Percentiles rank a stretch among this genome's conserved stretches.
Evolutionary conservation across 2,888 invertebrate species (phyloP).

Genomic region (Schrankia costaestrigalis): DNA sequence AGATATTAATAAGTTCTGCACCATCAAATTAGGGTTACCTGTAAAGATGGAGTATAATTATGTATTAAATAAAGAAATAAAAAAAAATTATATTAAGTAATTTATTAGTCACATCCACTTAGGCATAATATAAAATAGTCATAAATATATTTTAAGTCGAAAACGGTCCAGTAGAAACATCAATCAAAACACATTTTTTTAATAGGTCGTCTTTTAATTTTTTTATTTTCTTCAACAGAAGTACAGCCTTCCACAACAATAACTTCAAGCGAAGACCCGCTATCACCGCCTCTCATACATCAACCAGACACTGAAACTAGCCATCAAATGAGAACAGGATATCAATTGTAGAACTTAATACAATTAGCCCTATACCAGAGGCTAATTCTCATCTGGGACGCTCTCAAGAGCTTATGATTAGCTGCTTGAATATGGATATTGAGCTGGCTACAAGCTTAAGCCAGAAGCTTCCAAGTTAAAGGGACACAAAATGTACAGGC

Average conservation of each 20-base stretch:
- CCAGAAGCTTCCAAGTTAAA: slow-evolving; percentile 4
- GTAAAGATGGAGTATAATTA: too few relatives aligned
- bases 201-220: background rate
- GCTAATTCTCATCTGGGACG: slow-evolving; percentile 38
- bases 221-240: slow-evolving; percentile 34
- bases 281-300: slow-evolving; percentile 61
- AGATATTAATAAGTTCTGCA: too few relatives aligned
- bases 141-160: too few relatives aligned
- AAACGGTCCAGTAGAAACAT: too few relatives aligned
- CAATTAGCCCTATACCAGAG: slow-evolving; percentile 43
- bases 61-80: too few relatives aligned
- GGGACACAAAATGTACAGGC: slow-evolving; percentile 6
- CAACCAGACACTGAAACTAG: slow-evolving; percentile 49
- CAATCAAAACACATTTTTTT: too few relatives aligned
- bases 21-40: too few relatives aligned
- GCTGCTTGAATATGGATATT: slow-evolving; percentile 30
- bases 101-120: too few relatives aligned
- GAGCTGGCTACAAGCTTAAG: slow-evolving; percentile 30
- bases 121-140: too few relatives aligned
- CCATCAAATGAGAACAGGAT: slow-evolving; percentile 48
- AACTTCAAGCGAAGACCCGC: slow-evolving; percentile 65
- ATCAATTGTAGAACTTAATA: slow-evolving; percentile 65
- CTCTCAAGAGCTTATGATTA: slow-evolving; percentile 41
- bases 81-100: too few relatives aligned
- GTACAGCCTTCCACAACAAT: slow-evolving; percentile 64